phyloP scores from a whole-genome alignment of 1,140 invertebrate genomes.

The Mactra quadrangularis region DNA sequence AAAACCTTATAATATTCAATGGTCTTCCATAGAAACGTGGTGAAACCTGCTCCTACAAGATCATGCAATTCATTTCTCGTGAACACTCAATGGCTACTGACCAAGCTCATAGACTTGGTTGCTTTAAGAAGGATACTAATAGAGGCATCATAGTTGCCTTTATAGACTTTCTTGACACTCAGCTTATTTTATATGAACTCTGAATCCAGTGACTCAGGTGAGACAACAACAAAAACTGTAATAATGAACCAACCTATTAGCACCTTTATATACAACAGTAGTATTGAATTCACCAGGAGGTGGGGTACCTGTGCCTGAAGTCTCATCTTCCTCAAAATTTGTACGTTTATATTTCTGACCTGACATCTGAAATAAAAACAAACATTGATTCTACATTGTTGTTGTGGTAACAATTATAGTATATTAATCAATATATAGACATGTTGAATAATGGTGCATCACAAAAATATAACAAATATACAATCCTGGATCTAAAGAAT shows the following conservation, averaged over 20 bases:
- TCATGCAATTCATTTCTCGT: background rate
- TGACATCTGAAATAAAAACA: constrained; percentile 82
- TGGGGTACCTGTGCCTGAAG: constrained; percentile 78
- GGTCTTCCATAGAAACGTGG: background rate
- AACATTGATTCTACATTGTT: too few relatives aligned
- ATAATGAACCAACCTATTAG: too few relatives aligned
- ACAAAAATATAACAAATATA: too few relatives aligned
- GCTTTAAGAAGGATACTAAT: background rate
- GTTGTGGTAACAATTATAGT: too few relatives aligned
- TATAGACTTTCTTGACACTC: background rate
- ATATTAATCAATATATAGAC: too few relatives aligned
- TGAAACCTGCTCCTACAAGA: background rate
- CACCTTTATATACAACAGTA: constrained; percentile 77
- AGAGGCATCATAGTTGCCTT: constrained; percentile 20
- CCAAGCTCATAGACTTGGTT: constrained; percentile 1
- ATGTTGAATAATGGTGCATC: too few relatives aligned
- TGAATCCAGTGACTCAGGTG: too few relatives aligned
- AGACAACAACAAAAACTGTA: too few relatives aligned
- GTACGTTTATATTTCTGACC: constrained; percentile 84
- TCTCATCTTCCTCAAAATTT: constrained; percentile 85
- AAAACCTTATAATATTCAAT: constrained; percentile 11
- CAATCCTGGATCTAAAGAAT: too few relatives aligned
- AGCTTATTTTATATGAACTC: background rate
- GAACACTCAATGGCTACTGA: background rate
- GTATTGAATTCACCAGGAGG: constrained; percentile 73